These are phyloP conservation scores for Bombus confusus DNA, from an alignment of 1,140 invertebrate species.

Conservation along the genomic window DNA sequence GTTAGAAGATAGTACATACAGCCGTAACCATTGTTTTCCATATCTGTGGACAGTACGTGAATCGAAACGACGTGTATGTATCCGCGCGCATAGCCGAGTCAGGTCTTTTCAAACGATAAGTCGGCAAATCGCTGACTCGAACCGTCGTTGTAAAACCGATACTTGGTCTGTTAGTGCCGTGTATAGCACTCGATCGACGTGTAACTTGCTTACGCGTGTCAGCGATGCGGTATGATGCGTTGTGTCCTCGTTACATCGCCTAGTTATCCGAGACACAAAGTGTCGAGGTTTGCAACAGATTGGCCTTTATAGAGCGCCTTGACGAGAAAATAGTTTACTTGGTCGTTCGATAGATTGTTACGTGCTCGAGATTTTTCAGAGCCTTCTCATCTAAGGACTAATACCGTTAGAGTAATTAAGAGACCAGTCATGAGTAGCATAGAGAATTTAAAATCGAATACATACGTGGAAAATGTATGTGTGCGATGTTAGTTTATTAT, in stretches of 20 bases:
- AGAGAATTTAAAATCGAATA: not conserved
- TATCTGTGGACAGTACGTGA: not conserved
- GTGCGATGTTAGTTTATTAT: conserved; percentile 29
- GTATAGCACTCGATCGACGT: not conserved
- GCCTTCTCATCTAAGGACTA: not conserved
- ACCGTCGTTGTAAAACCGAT: not conserved
- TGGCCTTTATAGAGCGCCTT: conserved; percentile 14
- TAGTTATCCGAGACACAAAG: not conserved
- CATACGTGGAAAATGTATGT: not conserved
- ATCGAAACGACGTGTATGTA: not conserved
- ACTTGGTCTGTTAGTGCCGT: not conserved
- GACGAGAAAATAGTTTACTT: not conserved
- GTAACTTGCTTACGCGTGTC: not conserved
- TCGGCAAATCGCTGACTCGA: not conserved
- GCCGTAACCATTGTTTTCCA: not conserved
- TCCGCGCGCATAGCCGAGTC: not conserved
- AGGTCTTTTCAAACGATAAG: not conserved
- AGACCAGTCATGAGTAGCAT: conserved; percentile 1
- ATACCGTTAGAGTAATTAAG: conserved; percentile 20
- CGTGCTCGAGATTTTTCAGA: not conserved
- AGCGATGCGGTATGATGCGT: not conserved
- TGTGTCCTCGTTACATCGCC: not conserved
- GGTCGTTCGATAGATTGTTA: conserved; percentile 39
- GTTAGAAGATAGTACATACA: conserved; percentile 20
- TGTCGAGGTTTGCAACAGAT: conserved; percentile 11